Evolutionary conservation across 1,140 invertebrate species (phyloP).

Genomic region (Aphis gossypii): DNA sequence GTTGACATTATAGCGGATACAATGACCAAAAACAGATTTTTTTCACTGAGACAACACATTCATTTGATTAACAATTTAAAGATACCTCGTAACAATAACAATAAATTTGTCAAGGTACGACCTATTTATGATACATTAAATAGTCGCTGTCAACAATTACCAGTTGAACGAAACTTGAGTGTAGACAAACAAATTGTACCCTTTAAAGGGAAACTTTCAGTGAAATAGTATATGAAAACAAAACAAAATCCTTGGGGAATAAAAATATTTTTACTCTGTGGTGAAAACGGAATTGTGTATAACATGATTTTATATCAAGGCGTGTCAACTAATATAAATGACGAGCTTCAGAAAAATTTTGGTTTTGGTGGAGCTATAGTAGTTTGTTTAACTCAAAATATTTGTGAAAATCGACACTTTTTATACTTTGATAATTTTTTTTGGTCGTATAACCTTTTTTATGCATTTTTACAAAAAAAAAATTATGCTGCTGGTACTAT

Average conservation of each 20-base stretch:
- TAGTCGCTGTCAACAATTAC: neutral
- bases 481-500: neutral
- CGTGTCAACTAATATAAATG: neutral
- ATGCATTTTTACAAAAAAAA: neutral
- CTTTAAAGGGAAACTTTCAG: neutral
- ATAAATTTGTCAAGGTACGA: neutral
- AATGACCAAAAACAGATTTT: neutral
- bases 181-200: neutral
- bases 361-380: neutral
- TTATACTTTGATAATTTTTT: neutral
- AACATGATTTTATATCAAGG: neutral
- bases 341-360: neutral
- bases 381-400: neutral
- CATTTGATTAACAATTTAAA: neutral
- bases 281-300: neutral
- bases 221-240: neutral
- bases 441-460: neutral
- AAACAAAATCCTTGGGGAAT: neutral
- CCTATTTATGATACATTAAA: neutral
- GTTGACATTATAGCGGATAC: neutral
- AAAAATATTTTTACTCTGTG: neutral
- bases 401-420: neutral
- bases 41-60: neutral
- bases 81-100: neutral
- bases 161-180: neutral